Evolutionary conservation across 2,113 vertebrate species (phyloP).

Genomic region (Hypocryptadius cinnamomeus): DNA sequence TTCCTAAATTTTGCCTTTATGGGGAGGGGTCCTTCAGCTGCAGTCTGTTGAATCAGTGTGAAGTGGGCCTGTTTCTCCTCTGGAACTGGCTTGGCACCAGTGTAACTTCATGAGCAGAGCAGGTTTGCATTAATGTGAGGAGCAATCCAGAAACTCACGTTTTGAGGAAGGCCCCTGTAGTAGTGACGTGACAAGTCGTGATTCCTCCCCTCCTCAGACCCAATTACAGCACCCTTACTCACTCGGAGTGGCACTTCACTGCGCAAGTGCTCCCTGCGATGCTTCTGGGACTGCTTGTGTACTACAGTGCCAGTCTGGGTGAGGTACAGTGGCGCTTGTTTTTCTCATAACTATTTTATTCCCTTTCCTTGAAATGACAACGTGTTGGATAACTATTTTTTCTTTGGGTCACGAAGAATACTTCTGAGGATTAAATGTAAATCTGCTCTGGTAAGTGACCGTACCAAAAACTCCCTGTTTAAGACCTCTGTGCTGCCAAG

Average conservation of each 20-base stretch:
- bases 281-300: neutral
- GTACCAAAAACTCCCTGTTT: neutral
- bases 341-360: neutral
- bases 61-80: neutral
- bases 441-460: neutral
- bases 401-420: neutral
- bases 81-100: neutral
- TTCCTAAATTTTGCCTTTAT: neutral
- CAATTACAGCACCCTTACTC: slow-evolving; percentile 15
- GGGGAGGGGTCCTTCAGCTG: neutral
- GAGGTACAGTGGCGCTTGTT: neutral
- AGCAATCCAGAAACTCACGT: neutral
- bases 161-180: neutral
- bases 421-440: neutral
- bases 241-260: neutral
- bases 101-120: neutral
- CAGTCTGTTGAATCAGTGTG: neutral
- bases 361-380: neutral
- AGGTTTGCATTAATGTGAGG: neutral
- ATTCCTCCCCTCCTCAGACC: neutral
- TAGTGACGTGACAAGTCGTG: neutral
- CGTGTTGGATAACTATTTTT: neutral
- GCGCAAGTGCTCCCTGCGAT: neutral
- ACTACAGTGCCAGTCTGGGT: neutral
- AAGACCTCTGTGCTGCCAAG: neutral